Base-by-base conservation (phyloP, 2,797 vertebrate genomes). In the Enteromius trimaculatus region DNA sequence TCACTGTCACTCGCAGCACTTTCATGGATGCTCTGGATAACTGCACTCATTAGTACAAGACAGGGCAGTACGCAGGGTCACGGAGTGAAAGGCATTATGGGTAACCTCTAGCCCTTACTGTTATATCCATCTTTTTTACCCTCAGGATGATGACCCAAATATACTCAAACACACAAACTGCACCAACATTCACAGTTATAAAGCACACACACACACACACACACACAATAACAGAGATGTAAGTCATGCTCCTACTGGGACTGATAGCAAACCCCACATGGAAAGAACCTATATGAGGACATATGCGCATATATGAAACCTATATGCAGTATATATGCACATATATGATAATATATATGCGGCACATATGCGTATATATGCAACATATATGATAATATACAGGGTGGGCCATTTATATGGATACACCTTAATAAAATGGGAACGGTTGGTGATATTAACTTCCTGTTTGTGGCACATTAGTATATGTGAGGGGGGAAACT, bases 111-210 rank as follows among this genome's bases (percentile, higher is more conserved):
- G 72, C 71, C 2, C 26, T 80, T 23, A 34, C 42, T 49, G 58
- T 74, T 74, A 39, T 60, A 72, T 62, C 37, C 26, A 71, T 42
- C 31, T 78, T 79, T 64, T 66, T 66, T 29, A 34, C 60, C 77
- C 62, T 19, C 26, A 21, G 78, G 51, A 77, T 29, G 70, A 62
- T 39, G 14, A 69, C 42, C 53, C 64, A 69, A 31, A 76, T 69
- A 69, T 77, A 77, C 31, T 23, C 29, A 79, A 49, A 37, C 42
- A 34, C 19, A 66, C 37, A 69, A 34, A 70, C 17, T 7, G 29
- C 71, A 80, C 23, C 68, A 74, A 3, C 37, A 26, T 65, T 37
- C 58, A 51, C 17, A 58, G 23, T 44, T 26, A 81, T 21, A 81
- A 60, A 60, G 16, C 39, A 39, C 39, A 39, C 39, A 39, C 39